A percentile compares a stretch with the other conserved stretches of the same genome.
Evolutionary conservation across 2,888 invertebrate genomes (phyloP).

Genomic region (Lapara coniferarum): DNA sequence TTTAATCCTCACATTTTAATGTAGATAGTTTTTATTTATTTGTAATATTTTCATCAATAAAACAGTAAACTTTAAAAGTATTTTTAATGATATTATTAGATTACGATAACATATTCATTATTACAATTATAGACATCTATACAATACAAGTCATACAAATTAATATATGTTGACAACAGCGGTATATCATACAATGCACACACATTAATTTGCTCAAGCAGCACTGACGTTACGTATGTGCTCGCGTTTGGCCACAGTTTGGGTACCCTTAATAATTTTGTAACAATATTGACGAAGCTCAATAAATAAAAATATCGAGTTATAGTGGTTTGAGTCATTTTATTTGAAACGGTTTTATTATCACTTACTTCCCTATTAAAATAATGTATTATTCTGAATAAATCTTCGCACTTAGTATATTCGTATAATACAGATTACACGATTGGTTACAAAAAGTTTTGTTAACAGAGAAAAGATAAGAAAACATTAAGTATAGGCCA

Average conservation of each 20-base stretch:
- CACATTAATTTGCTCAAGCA: background rate
- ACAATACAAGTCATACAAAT: slow-evolving; percentile 16
- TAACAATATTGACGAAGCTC: no score
- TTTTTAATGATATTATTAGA: background rate
- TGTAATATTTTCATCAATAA: background rate
- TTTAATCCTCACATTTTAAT: no score
- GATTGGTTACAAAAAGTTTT: no score
- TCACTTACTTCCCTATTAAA: no score
- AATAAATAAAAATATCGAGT: no score
- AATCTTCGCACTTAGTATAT: no score
- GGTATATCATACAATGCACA: slow-evolving; percentile 2
- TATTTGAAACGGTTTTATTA: no score
- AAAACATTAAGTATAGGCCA: no score
- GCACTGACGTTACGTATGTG: background rate
- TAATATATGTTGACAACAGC: slow-evolving; percentile 11
- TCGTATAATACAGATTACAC: no score
- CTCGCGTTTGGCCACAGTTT: background rate
- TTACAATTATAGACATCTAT: slow-evolving; percentile 9
- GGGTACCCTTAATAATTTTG: background rate
- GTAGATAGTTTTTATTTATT: background rate
- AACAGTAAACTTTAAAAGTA: background rate
- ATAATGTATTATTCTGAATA: no score
- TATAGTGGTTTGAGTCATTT: no score
- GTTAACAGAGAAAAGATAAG: no score
- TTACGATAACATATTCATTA: slow-evolving; percentile 13